Evolutionary conservation across 2,113 vertebrate species (phyloP).

Genomic region (Microtus richardsoni): DNA sequence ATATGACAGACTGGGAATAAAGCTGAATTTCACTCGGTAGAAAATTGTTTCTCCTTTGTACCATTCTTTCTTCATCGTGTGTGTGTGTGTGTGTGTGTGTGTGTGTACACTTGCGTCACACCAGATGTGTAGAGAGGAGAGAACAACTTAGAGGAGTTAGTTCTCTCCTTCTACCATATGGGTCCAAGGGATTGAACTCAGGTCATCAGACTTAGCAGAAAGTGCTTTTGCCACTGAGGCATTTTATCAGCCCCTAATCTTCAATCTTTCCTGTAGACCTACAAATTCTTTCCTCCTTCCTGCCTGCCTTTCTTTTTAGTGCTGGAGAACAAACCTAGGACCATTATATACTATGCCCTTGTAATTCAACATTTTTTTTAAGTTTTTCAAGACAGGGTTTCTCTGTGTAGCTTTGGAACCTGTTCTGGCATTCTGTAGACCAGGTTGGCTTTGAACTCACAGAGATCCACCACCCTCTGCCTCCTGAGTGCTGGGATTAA

Average conservation of each 20-base stretch:
- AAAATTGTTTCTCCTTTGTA: neutral
- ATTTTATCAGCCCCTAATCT: neutral
- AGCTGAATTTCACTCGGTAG: neutral
- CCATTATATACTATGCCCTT: neutral
- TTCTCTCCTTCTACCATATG: neutral
- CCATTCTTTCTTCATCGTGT: neutral
- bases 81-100: neutral
- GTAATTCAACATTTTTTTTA: neutral
- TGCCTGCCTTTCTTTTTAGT: neutral
- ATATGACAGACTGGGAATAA: neutral
- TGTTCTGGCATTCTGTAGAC: no score
- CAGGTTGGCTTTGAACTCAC: no score
- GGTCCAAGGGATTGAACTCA: neutral
- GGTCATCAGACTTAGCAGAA: neutral
- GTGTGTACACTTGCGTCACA: neutral
- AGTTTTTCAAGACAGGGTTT: no score
- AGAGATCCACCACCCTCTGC: no score
- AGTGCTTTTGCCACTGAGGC: neutral
- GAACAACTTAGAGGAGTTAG: neutral
- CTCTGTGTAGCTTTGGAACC: no score
- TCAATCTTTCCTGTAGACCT: conserved; percentile 23
- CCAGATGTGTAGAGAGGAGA: neutral
- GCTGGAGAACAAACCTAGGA: neutral
- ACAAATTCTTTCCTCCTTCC: neutral
- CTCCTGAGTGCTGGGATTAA: no score